phyloP scores from a whole-genome alignment of 1,140 invertebrate species.

The Metopolophium dirhodum region DNA sequence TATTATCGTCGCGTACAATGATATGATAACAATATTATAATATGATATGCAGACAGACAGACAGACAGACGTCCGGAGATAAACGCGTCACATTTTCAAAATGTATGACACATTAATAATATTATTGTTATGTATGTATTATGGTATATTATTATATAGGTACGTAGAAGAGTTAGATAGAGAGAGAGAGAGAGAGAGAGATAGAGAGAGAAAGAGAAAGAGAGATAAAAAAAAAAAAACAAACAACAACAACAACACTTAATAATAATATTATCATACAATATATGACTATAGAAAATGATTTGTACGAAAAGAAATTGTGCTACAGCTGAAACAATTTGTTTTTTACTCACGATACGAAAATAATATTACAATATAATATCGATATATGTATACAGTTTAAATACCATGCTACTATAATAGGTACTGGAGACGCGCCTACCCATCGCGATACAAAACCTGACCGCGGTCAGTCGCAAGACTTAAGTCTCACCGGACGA shows the following conservation, averaged over 20 bases:
- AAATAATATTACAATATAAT: neutral
- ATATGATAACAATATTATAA: neutral
- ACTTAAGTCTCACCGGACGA: neutral
- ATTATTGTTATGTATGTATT: too few species aligned
- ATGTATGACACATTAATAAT: neutral
- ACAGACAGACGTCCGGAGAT: neutral
- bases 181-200: neutral
- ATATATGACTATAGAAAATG: neutral
- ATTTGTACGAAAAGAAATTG: neutral
- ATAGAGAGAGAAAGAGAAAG: neutral
- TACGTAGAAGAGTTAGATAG: neutral
- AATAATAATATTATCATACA: constrained; percentile 1
- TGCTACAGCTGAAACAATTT: neutral
- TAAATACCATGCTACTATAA: neutral
- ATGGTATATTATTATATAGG: neutral
- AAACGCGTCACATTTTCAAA: neutral
- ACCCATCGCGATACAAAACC: neutral
- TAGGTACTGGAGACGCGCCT: neutral
- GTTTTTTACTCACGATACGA: neutral
- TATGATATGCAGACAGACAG: too few species aligned
- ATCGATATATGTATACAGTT: neutral
- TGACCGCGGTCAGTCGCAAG: neutral
- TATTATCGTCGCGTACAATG: neutral
- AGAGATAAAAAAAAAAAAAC: neutral
- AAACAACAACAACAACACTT: neutral